These are phyloP conservation scores for Tryphoninae sp. DNA, from an alignment of 2,888 invertebrate genomes.

Conservation along the genomic window DNA sequence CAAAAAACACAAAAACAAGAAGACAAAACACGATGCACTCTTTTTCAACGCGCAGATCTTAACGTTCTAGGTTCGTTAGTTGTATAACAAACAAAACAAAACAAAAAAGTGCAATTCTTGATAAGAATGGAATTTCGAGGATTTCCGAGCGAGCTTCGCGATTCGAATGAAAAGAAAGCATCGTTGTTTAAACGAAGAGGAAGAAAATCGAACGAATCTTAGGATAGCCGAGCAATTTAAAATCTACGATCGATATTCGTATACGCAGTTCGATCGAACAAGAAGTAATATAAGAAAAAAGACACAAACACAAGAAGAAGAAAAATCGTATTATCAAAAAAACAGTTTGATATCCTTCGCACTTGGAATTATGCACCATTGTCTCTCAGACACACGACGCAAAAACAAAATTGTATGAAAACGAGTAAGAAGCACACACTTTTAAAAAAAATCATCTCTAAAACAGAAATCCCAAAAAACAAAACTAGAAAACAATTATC, in stretches of 20 bases:
- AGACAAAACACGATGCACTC: constrained; percentile 36
- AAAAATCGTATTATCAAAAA: constrained; percentile 28
- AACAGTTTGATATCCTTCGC: constrained; percentile 36
- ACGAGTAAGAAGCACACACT: constrained; percentile 20
- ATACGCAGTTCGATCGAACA: not conserved
- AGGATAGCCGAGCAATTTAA: constrained; percentile 21
- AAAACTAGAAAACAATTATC: constrained; percentile 6
- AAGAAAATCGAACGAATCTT: constrained; percentile 10
- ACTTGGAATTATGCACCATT: constrained; percentile 24
- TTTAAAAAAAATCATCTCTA: not conserved
- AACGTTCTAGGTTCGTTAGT: constrained; percentile 45
- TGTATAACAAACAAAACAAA: constrained; percentile 16
- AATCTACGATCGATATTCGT: constrained; percentile 31
- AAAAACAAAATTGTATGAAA: not conserved
- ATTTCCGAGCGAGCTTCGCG: constrained; percentile 31
- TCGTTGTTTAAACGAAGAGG: not conserved
- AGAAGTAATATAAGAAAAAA: not conserved
- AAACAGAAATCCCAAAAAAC: not conserved
- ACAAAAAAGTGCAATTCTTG: constrained; percentile 13
- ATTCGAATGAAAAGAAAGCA: constrained; percentile 13
- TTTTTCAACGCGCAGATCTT: constrained; percentile 55
- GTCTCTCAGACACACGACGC: not conserved
- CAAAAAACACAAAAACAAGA: constrained; percentile 1
- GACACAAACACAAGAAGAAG: not conserved
- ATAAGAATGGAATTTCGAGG: constrained; percentile 23